phyloP scores from a whole-genome alignment of 1,140 invertebrate species.

The Neodiprion virginianus region DNA sequence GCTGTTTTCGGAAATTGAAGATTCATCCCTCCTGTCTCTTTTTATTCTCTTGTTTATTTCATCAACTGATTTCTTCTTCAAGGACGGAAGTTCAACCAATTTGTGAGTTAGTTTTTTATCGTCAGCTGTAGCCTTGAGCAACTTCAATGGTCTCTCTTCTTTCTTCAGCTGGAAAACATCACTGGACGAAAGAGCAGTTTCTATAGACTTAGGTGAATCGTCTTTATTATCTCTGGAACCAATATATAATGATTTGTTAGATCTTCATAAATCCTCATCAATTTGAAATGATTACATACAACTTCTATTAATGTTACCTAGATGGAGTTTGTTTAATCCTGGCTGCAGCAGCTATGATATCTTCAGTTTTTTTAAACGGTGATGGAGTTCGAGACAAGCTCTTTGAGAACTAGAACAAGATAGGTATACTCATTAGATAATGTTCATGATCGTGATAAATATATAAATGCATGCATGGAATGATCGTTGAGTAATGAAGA shows the following conservation, averaged over 20 bases:
- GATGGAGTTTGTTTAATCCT: constrained; percentile 48
- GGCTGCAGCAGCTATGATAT: constrained; percentile 62
- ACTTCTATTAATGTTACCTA: constrained; percentile 8
- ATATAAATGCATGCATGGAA: constrained; percentile 29
- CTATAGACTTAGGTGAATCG: constrained; percentile 47
- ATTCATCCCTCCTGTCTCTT: constrained; percentile 55
- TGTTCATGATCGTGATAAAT: constrained; percentile 53
- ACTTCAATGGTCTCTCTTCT: constrained; percentile 41
- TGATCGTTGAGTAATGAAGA: background rate
- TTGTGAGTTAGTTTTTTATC: constrained; percentile 54
- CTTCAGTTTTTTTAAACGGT: constrained; percentile 79
- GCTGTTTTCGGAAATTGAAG: constrained; percentile 62
- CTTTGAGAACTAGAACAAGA: constrained; percentile 64
- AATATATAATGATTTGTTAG: background rate
- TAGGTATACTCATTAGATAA: background rate
- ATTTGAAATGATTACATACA: background rate
- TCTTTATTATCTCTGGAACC: constrained; percentile 47
- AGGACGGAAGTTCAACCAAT: constrained; percentile 33
- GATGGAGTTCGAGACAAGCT: constrained; percentile 81
- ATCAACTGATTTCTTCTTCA: constrained; percentile 42
- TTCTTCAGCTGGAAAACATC: constrained; percentile 56
- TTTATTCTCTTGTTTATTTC: constrained; percentile 57
- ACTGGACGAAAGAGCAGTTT: constrained; percentile 36
- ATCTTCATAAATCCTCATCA: background rate
- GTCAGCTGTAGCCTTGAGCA: constrained; percentile 39